Evolutionary conservation across 2,797 vertebrate species (phyloP).

Genomic region (Hippoglossus hippoglossus): DNA sequence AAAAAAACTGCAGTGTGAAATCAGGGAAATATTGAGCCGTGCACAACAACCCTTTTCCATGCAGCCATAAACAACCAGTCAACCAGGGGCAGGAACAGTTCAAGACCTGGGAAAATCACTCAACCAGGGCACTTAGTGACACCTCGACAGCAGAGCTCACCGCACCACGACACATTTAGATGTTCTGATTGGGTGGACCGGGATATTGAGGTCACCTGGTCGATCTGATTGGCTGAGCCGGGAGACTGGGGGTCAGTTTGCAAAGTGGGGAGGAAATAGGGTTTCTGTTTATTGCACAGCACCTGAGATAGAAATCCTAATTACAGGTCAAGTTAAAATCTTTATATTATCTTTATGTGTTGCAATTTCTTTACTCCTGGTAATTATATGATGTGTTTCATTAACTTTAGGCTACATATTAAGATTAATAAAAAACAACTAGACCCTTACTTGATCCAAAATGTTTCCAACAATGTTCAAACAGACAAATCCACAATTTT

Average conservation of each 20-base stretch:
- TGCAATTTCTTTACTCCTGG: background rate
- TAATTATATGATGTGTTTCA: background rate
- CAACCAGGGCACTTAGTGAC: conserved; percentile 52
- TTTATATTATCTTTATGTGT: background rate
- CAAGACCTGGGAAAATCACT: conserved; percentile 71
- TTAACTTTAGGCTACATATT: background rate
- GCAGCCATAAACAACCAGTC: conserved; percentile 27
- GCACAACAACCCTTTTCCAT: conserved; percentile 15
- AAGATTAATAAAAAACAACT: no score
- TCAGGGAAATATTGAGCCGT: conserved; percentile 12
- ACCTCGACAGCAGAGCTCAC: conserved; percentile 55
- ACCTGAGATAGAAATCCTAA: conserved; percentile 26
- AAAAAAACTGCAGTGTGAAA: conserved; percentile 15
- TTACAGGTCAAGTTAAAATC: conserved; percentile 1
- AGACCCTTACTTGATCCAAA: no score
- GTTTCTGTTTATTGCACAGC: conserved; percentile 31
- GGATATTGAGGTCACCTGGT: conserved; percentile 81
- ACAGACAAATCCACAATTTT: no score
- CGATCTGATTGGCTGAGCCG: conserved; percentile 73
- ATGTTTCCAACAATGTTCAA: no score
- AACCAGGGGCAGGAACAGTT: conserved; percentile 39
- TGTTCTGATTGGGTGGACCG: conserved; percentile 80
- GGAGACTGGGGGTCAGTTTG: conserved; percentile 49
- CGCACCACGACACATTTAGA: conserved; percentile 74
- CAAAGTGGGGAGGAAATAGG: conserved; percentile 65